Conservation (phyloP, 2,888 invertebrate genomes). For the Chymomyza caudatula region DNA sequence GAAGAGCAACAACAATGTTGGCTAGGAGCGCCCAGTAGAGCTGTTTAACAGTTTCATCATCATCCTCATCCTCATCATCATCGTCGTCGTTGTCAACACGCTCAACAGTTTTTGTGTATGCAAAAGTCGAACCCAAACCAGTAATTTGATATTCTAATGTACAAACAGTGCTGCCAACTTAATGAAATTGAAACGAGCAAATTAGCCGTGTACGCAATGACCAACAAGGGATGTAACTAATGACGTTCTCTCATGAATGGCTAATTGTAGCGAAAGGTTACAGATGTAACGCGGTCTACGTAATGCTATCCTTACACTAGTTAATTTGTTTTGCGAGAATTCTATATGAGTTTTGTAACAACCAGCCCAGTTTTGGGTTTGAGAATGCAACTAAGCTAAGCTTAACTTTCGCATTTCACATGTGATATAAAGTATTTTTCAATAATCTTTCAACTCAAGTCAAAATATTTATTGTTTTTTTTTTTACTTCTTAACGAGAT, state of each 20-base stretch:
- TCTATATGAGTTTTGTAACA: too few species aligned
- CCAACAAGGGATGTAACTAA: slow-evolving; percentile 11
- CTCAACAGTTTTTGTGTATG: slow-evolving; percentile 29
- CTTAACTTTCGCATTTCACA: too few species aligned
- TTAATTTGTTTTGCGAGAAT: too few species aligned
- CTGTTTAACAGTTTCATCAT: slow-evolving; percentile 61
- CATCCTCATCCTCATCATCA: slow-evolving; percentile 21
- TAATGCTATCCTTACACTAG: too few species aligned
- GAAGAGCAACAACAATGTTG: neutral
- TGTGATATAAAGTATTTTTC: too few species aligned
- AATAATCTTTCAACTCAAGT: too few species aligned
- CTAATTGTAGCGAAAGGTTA: neutral
- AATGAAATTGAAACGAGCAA: slow-evolving; percentile 70
- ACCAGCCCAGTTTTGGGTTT: too few species aligned
- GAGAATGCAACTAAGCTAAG: too few species aligned
- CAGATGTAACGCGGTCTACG: neutral
- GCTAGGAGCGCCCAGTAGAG: slow-evolving; percentile 43
- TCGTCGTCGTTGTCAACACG: slow-evolving; percentile 4
- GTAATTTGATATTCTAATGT: slow-evolving; percentile 60
- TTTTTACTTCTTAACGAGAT: too few species aligned
- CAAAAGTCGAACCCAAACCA: neutral
- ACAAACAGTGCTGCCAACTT: slow-evolving; percentile 69
- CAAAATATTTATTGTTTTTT: too few species aligned
- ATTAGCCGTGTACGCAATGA: slow-evolving; percentile 39
- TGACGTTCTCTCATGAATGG: neutral